Evolutionary conservation across 2,797 vertebrate genomes (phyloP).

Genomic region (Myiotriccus ornatus): DNA sequence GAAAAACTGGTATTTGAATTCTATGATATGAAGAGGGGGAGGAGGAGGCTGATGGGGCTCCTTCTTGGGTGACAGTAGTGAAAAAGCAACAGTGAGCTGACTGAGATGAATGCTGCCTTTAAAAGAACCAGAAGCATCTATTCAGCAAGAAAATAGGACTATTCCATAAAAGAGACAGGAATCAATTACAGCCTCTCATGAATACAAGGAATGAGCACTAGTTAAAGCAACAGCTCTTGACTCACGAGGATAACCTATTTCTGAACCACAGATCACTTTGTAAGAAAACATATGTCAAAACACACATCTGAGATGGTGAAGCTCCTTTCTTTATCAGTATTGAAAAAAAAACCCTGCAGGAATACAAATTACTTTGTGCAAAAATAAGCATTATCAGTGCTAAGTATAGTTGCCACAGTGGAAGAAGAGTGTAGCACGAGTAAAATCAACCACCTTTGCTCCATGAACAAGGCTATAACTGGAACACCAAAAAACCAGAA

Average conservation of each 20-base stretch:
- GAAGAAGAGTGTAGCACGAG: background rate
- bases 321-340: slow-evolving; percentile 33
- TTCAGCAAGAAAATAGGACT: slow-evolving; percentile 7
- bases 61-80: background rate
- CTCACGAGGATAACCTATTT: slow-evolving; percentile 30
- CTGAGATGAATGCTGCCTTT: slow-evolving; percentile 32
- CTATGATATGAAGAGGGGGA: background rate
- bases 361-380: slow-evolving; percentile 13
- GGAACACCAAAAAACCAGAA: background rate
- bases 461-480: rapidly evolving
- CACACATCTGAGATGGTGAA: background rate
- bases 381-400: background rate
- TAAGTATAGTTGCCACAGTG: slow-evolving; percentile 25
- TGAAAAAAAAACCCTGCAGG: background rate
- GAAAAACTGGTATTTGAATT: slow-evolving; percentile 23
- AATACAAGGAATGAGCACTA: slow-evolving; percentile 26
- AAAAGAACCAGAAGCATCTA: slow-evolving; percentile 49
- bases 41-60: background rate
- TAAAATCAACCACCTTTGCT: background rate
- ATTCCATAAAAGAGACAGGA: slow-evolving; percentile 29
- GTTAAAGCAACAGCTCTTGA: slow-evolving; percentile 37
- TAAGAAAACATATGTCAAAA: slow-evolving; percentile 36
- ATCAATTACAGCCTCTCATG: slow-evolving; percentile 43
- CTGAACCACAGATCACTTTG: slow-evolving; percentile 19
- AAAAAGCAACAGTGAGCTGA: slow-evolving; percentile 25